Evolutionary conservation across 1,140 invertebrate genomes (phyloP).

Genomic region (Hylaeus volcanicus): DNA sequence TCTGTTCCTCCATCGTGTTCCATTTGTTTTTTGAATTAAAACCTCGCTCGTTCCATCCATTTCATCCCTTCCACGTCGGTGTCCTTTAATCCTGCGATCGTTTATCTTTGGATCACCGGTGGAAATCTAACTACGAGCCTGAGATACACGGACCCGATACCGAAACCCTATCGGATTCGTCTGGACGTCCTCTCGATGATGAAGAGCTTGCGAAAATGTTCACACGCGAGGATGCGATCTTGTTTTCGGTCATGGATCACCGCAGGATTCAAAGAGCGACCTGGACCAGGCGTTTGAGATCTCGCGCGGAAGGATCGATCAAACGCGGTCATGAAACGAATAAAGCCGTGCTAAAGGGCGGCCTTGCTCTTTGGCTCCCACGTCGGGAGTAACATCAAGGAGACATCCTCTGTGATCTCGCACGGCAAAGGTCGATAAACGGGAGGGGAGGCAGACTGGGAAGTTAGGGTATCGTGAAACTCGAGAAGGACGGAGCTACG

Average conservation of each 20-base stretch:
- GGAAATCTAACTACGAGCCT: too few species aligned
- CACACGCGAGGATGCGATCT: neutral
- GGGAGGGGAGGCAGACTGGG: neutral
- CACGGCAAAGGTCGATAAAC: conserved; percentile 30
- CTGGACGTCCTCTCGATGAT: too few species aligned
- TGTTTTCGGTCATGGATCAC: conserved; percentile 6
- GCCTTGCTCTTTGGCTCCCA: conserved; percentile 6
- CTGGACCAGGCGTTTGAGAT: conserved; percentile 37
- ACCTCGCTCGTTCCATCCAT: neutral
- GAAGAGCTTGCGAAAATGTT: neutral
- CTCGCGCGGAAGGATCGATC: conserved; percentile 42
- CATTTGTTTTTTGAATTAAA: neutral
- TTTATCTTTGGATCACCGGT: neutral
- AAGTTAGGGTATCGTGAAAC: conserved; percentile 24
- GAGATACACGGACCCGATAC: neutral
- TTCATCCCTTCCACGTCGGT: neutral
- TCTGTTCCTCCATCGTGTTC: neutral
- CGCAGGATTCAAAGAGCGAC: conserved; percentile 34
- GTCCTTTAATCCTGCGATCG: too few species aligned
- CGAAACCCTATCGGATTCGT: too few species aligned
- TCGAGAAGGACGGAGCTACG: conserved; percentile 2
- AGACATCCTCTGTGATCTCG: conserved; percentile 47
- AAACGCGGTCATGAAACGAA: conserved; percentile 25
- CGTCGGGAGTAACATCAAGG: conserved; percentile 38
- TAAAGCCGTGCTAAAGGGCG: conserved; percentile 30